phyloP scores from a whole-genome alignment of 2,113 vertebrate species.

The Danio rerio region GRCz12tu NC_133178.1:21702501-21703000 shows the following conservation, averaged over 20 bases:
- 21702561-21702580: conserved; percentile 36
- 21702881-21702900: neutral
- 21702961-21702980: neutral
- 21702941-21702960: neutral
- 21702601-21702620: conserved; percentile 50
- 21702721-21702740: neutral
- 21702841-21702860: neutral
- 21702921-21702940: neutral
- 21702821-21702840: neutral
- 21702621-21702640: neutral
- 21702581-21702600: conserved; percentile 43
- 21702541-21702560: conserved; percentile 41
- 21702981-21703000: neutral
- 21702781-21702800: neutral
- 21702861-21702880: neutral
- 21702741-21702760: neutral
- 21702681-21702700: neutral
- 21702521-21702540: conserved; percentile 24
- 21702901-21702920: neutral
- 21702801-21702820: neutral
- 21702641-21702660: neutral
- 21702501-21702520: conserved; percentile 40
- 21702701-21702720: too few species aligned
- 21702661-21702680: conserved; percentile 6
- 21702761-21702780: neutral